A percentile compares a stretch with the other conserved stretches of the same genome.
Evolutionary conservation across 1,140 invertebrate species (phyloP).

Genomic region (Ceratina calcarata): DNA sequence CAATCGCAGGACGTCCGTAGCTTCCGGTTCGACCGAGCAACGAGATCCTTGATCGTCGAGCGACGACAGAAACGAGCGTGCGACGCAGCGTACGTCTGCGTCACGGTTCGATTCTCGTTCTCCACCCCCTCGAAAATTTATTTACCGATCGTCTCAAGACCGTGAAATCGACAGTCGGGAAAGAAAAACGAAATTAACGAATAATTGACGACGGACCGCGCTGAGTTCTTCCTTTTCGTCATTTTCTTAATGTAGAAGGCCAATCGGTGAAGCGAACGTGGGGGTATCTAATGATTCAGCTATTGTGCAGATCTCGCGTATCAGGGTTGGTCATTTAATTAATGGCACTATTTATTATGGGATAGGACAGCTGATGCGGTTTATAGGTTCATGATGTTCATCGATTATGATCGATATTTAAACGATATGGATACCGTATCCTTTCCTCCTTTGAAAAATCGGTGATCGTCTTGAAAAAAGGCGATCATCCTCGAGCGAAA

Average conservation of each 20-base stretch:
- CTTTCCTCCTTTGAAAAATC: no score
- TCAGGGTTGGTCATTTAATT: not conserved
- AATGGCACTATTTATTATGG: not conserved
- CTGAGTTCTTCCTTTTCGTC: not conserved
- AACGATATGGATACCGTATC: no score
- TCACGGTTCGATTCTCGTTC: slow-evolving; percentile 34
- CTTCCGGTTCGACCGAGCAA: slow-evolving; percentile 58
- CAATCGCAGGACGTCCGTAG: slow-evolving; percentile 73
- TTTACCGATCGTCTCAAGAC: not conserved
- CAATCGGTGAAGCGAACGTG: no score
- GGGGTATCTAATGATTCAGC: not conserved
- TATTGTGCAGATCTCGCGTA: slow-evolving; percentile 24
- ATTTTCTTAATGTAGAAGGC: no score
- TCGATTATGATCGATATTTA: no score
- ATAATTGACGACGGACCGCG: not conserved
- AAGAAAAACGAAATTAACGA: not conserved
- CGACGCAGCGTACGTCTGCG: slow-evolving; percentile 76
- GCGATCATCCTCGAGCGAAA: no score
- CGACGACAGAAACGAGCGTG: slow-evolving; percentile 3
- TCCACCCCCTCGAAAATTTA: not conserved
- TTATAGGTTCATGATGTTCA: no score
- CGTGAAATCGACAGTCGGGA: slow-evolving; percentile 17
- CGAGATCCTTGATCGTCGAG: slow-evolving; percentile 38
- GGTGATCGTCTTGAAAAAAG: no score
- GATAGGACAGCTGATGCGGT: not conserved